Evolutionary conservation across 2,113 vertebrate genomes (phyloP), one percentile per base, ranked within the genome.

Genomic region (Albula goreensis): DNA sequence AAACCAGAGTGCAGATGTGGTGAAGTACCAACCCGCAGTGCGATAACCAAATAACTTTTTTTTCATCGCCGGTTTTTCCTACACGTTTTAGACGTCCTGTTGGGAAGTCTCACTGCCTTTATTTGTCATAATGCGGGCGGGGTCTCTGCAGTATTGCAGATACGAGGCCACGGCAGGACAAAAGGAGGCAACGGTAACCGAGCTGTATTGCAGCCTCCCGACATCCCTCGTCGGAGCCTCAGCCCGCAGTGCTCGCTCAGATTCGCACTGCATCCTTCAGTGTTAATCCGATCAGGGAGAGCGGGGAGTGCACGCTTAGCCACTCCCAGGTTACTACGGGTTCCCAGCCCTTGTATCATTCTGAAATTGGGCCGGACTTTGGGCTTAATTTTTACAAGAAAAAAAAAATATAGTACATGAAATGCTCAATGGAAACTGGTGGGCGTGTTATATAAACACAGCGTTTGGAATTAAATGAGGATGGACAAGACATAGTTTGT

Each of bases 91-190:
- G 31, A 41, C 31, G 31, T 41, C 31, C 31, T 41, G 31, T 41
- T 41, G 31, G 95, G 91, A 94, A 93, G 93, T 94, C 94, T 94
- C 94, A 95, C 94, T 94, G 94, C 94, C 95, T 96, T 96, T 95
- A 96, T 97, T 96, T 97, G 96, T 97, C 96, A 97, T 97, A 97
- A 97, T 97, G 96, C 96, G 96, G 96, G 95, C 94, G 95, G 94
- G 93, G 94, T 77, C 93, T 95, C 96, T 95, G 96, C 96, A 95
- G 96, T 95, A 96, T 93, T 97, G 96, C 96, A 96, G 96, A 95
- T 96, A 95, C 92, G 93, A 94, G 95, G 94, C 92, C 94, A 94
- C 93, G 92, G 94, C 94, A 94, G 95, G 94, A 96, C 94, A 93
- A 93, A 94, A 89, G 48, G 83, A 89, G 48, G 49, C 83, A 80